Percentiles rank a stretch among this genome's conserved stretches.
These are phyloP conservation scores for Diglossa cyanea DNA, from an alignment of 2,797 vertebrate genomes.

Conservation along the genomic window DNA sequence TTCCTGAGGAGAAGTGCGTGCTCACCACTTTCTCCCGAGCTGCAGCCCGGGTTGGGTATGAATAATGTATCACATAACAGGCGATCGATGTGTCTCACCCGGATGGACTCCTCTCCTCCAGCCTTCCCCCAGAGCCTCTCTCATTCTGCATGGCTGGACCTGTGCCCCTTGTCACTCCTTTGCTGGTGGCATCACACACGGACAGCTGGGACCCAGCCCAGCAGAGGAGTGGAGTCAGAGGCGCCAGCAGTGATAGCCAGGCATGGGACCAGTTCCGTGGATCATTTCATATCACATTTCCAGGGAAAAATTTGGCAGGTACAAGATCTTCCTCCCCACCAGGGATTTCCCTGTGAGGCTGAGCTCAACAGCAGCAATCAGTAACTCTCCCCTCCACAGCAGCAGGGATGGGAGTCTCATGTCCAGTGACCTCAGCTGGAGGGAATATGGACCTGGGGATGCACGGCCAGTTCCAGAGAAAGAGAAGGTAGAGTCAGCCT, in stretches of 20 bases:
- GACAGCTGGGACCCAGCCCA: background rate
- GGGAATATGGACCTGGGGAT: background rate
- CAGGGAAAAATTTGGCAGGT: background rate
- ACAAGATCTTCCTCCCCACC: background rate
- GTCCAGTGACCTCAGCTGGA: background rate
- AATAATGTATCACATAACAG: slow-evolving; percentile 19
- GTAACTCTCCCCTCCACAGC: background rate
- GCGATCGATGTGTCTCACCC: background rate
- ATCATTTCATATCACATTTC: background rate
- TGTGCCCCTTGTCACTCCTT: background rate
- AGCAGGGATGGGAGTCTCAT: background rate
- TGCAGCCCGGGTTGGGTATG: slow-evolving; percentile 5
- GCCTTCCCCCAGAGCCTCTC: background rate
- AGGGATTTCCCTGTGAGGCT: background rate
- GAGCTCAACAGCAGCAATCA: background rate
- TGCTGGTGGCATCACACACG: background rate
- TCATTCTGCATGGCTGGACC: background rate
- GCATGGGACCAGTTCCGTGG: fast-evolving
- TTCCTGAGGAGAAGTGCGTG: background rate
- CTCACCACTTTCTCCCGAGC: slow-evolving; percentile 31
- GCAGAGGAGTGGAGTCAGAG: background rate
- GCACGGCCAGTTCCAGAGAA: background rate
- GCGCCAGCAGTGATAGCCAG: fast-evolving
- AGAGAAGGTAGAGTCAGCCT: background rate
- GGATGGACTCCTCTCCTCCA: fast-evolving